Evolutionary conservation across 92 coral and sea anemone species (phyloP).

Genomic region (Epizoanthus ramosus): DNA sequence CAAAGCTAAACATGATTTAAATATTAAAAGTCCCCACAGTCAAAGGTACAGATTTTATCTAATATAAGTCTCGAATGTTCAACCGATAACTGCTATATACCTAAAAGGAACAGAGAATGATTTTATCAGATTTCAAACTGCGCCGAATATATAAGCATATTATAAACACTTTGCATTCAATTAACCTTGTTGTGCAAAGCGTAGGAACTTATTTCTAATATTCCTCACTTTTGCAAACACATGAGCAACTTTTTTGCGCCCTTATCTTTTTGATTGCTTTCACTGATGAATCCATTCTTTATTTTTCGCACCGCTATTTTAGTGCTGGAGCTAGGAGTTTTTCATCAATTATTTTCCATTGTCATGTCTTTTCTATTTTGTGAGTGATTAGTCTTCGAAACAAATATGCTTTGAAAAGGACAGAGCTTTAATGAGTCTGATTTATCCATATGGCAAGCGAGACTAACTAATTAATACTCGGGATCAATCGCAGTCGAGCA

Average conservation of each 20-base stretch:
- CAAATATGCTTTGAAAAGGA: slow-evolving; percentile 7
- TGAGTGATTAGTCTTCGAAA: not conserved
- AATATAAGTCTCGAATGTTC: not conserved
- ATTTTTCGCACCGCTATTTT: not conserved
- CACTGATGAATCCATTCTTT: not conserved
- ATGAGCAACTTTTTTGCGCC: not conserved
- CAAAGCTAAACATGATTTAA: not conserved
- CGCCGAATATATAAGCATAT: not conserved
- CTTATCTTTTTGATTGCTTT: not conserved
- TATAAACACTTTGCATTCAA: not conserved
- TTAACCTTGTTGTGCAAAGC: not conserved
- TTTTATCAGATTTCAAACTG: not conserved
- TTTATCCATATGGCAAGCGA: slow-evolving; percentile 1
- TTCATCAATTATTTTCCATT: not conserved
- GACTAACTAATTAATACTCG: not conserved
- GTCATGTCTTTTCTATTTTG: not conserved
- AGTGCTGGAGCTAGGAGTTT: not conserved
- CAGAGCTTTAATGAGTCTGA: not conserved
- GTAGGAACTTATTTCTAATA: not conserved
- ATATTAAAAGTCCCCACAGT: not conserved
- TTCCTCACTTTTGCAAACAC: not conserved
- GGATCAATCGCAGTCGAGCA: not conserved
- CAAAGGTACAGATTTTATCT: not conserved
- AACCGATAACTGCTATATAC: not conserved
- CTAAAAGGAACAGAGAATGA: not conserved